A percentile compares a stretch with the other conserved stretches of the same genome.
Conservation (phyloP, 2,888 invertebrate species). For the Polietes domitor region DNA sequence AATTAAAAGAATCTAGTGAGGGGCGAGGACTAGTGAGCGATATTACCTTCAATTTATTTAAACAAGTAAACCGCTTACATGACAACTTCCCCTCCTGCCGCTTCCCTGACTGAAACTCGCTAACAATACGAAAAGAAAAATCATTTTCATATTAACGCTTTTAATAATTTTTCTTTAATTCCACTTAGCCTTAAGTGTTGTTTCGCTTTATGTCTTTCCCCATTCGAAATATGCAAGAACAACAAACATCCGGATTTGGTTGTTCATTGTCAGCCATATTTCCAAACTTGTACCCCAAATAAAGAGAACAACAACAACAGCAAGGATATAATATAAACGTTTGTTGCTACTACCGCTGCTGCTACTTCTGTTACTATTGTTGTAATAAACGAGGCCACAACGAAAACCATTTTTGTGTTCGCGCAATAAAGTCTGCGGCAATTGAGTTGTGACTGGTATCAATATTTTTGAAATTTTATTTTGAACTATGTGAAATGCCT, state of each 20-base stretch:
- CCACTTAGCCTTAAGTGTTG: constrained; percentile 23
- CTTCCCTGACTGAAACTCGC: too few species aligned
- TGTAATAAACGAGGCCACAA: constrained; percentile 56
- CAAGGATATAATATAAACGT: neutral
- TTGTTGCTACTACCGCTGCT: neutral
- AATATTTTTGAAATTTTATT: too few species aligned
- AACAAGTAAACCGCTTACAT: too few species aligned
- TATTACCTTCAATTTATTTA: too few species aligned
- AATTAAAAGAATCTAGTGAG: too few species aligned
- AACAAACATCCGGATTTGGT: constrained; percentile 26
- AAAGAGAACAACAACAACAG: neutral
- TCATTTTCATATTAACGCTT: neutral
- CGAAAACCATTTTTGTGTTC: constrained; percentile 8
- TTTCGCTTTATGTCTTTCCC: neutral
- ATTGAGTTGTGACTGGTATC: too few species aligned
- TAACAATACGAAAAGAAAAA: too few species aligned
- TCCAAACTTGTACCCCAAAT: neutral
- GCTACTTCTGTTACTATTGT: neutral
- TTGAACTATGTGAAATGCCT: too few species aligned
- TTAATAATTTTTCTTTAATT: constrained; percentile 10
- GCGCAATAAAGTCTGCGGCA: too few species aligned
- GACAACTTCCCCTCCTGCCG: too few species aligned
- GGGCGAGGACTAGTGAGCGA: too few species aligned
- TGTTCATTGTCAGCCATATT: constrained; percentile 17
- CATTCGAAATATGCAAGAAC: neutral